phyloP scores from a whole-genome alignment of 2,113 vertebrate genomes.

The Phaethon lepturus region DNA sequence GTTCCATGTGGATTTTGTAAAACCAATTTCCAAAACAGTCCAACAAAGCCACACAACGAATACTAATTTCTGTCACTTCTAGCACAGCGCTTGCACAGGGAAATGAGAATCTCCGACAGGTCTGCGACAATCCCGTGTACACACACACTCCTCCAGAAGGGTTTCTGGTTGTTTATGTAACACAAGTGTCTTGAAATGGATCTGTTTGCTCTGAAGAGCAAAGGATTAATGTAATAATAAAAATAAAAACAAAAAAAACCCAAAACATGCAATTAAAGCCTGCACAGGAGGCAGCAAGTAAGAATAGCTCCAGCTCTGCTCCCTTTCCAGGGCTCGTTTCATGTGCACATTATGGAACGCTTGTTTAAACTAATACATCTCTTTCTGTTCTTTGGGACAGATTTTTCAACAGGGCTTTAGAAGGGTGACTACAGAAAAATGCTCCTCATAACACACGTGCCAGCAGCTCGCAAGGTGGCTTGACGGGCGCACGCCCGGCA shows the following conservation, averaged over 20 bases:
- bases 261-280: conserved; percentile 33
- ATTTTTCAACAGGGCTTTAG: neutral
- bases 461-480: neutral
- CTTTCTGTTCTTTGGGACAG: neutral
- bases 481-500: neutral
- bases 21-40: neutral
- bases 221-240: conserved; percentile 19
- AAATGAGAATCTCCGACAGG: neutral
- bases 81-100: neutral
- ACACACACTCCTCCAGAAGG: neutral
- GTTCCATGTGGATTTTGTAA: neutral
- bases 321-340: neutral
- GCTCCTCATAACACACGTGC: neutral
- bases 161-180: conserved; percentile 26
- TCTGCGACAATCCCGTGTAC: neutral
- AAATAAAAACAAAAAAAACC: neutral
- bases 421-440: neutral
- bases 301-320: neutral
- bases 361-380: neutral
- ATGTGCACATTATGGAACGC: neutral
- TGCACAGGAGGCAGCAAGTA: neutral
- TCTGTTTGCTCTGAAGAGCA: conserved; percentile 46
- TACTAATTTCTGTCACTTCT: neutral
- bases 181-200: conserved; percentile 12
- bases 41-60: neutral